These are phyloP conservation scores for Apeltes quadracus DNA, from an alignment of 2,113 vertebrate species.

Conservation along the genomic window DNA sequence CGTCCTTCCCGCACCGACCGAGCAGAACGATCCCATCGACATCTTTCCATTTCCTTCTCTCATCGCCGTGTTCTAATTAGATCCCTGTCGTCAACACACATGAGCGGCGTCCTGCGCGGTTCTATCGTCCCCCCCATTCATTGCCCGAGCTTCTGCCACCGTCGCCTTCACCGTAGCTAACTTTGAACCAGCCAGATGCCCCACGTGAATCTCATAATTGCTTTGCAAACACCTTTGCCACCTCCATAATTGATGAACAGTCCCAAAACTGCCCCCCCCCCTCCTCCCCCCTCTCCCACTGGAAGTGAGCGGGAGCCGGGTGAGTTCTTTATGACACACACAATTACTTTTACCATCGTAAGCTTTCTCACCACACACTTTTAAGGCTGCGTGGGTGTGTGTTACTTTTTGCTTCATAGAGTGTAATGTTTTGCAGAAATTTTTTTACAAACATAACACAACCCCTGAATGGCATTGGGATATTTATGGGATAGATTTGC, in stretches of 20 bases:
- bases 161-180: conserved; percentile 24
- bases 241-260: conserved; percentile 33
- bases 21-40: background rate
- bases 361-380: background rate
- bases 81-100: conserved; percentile 22
- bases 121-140: background rate
- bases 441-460: background rate
- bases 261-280: background rate
- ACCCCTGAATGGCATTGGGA: no score
- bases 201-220: conserved; percentile 24
- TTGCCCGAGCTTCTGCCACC: background rate
- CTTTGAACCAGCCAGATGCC: conserved; percentile 48
- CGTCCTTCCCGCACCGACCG: background rate
- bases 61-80: conserved; percentile 28
- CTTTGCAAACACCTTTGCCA: conserved; percentile 31
- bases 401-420: background rate
- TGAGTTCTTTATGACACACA: background rate
- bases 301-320: background rate
- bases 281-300: background rate
- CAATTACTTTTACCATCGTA: background rate
- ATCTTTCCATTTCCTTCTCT: background rate
- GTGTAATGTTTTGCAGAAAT: background rate
- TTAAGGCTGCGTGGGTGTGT: background rate
- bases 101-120: conserved; percentile 7
- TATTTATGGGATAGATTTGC: background rate